Conservation (phyloP, 2,113 vertebrate genomes). For the Lethenteron camtschaticum region DNA sequence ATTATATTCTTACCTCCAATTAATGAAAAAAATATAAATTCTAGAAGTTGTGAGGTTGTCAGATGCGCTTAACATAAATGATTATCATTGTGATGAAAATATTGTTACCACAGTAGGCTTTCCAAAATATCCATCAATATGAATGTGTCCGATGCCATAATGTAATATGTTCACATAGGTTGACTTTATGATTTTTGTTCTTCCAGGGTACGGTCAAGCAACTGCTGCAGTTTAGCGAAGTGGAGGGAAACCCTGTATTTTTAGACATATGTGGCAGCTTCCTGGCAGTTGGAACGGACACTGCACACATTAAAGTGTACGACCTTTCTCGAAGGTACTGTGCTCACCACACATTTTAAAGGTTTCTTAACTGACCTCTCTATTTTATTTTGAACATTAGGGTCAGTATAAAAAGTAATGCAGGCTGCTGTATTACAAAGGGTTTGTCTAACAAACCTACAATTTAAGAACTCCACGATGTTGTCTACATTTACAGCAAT, state of each 20-base stretch:
- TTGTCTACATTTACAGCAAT: too few relatives aligned
- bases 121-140: not conserved
- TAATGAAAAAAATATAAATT: too few relatives aligned
- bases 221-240: conserved; percentile 52
- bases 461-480: too few relatives aligned
- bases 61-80: not conserved
- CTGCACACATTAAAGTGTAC: conserved; percentile 54
- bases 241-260: conserved; percentile 53
- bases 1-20: too few relatives aligned
- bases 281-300: conserved; percentile 66
- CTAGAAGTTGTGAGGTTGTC: not conserved
- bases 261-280: conserved; percentile 56
- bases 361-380: not conserved
- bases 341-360: not conserved
- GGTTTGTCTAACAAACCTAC: too few relatives aligned
- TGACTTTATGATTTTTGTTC: not conserved
- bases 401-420: too few relatives aligned
- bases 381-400: too few relatives aligned
- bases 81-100: not conserved
- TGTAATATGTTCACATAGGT: not conserved
- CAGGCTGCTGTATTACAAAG: too few relatives aligned
- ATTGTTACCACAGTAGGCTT: not conserved
- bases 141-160: not conserved
- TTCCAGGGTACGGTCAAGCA: conserved; percentile 81
- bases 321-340: conserved; percentile 73